Conservation (phyloP, 2,797 vertebrate genomes). For the Netta rufina region DNA sequence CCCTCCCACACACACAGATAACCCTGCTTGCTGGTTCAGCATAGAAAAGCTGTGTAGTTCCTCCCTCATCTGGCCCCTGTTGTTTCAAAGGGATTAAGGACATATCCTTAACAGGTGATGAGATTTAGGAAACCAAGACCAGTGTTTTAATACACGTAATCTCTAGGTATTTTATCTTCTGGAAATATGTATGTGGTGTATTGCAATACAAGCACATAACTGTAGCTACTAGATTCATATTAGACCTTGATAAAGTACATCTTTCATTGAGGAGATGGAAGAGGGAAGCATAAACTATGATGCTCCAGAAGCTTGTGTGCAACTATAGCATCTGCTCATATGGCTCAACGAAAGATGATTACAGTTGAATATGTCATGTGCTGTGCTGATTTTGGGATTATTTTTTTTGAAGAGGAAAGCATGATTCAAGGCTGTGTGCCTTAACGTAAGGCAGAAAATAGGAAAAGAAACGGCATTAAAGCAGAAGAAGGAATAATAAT, state of each 20-base stretch:
- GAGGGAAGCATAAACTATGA: not conserved
- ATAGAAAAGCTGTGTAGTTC: not conserved
- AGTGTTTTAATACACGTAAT: not conserved
- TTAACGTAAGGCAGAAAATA: not conserved
- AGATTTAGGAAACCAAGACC: not conserved
- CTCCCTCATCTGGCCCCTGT: not conserved
- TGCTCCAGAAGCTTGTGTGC: not conserved
- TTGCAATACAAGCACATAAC: not conserved
- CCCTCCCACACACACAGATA: not conserved
- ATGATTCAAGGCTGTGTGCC: not conserved
- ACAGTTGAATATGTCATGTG: not conserved
- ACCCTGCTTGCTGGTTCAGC: not conserved
- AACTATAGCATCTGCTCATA: not conserved
- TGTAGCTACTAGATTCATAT: not conserved
- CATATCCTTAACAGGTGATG: not conserved
- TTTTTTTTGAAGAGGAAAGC: not conserved
- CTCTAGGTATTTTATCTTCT: not conserved
- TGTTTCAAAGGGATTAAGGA: not conserved
- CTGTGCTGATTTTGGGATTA: not conserved
- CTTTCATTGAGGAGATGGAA: not conserved
- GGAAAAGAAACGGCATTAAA: not conserved
- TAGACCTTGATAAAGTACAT: not conserved
- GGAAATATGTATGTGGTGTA: not conserved
- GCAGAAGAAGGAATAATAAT: not conserved
- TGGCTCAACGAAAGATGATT: not conserved